Percentiles rank a stretch among this genome's conserved stretches.
Evolutionary conservation across 2,888 invertebrate genomes (phyloP).

Genomic region (Smittia aterrima): DNA sequence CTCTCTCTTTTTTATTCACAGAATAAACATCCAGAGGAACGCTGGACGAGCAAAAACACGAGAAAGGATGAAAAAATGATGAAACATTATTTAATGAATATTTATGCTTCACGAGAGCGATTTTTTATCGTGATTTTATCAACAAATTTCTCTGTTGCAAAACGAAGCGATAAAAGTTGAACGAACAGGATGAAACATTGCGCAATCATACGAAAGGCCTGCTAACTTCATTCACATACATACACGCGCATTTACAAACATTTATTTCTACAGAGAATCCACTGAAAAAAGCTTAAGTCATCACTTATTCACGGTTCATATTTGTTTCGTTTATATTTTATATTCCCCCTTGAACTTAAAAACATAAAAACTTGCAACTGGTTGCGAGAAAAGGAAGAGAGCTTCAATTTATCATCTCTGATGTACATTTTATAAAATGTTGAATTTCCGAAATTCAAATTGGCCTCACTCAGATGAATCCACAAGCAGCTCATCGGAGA

Average conservation of each 20-base stretch:
- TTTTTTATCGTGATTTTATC: conserved; percentile 17
- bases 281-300: conserved; percentile 23
- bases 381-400: not conserved
- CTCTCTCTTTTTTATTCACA: not conserved
- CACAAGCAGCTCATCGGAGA: not conserved
- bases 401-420: not conserved
- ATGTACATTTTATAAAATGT: not conserved
- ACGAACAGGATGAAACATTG: not conserved
- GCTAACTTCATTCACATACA: not conserved
- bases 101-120: conserved; percentile 13
- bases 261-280: not conserved
- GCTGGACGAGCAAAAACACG: not conserved
- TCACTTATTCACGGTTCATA: conserved; percentile 29
- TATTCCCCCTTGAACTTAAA: not conserved
- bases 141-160: not conserved
- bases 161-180: not conserved
- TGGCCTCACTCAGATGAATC: not conserved
- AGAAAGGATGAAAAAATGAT: conserved; percentile 18
- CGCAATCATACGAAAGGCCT: not conserved
- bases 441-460: not conserved
- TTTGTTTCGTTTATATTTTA: conserved; percentile 10
- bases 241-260: not conserved
- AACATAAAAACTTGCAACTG: conserved; percentile 32
- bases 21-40: not conserved
- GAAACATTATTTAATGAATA: conserved; percentile 40